These are phyloP conservation scores for Drosophila seguyi DNA, from an alignment of 1,140 invertebrate genomes.

Conservation along the genomic window DNA sequence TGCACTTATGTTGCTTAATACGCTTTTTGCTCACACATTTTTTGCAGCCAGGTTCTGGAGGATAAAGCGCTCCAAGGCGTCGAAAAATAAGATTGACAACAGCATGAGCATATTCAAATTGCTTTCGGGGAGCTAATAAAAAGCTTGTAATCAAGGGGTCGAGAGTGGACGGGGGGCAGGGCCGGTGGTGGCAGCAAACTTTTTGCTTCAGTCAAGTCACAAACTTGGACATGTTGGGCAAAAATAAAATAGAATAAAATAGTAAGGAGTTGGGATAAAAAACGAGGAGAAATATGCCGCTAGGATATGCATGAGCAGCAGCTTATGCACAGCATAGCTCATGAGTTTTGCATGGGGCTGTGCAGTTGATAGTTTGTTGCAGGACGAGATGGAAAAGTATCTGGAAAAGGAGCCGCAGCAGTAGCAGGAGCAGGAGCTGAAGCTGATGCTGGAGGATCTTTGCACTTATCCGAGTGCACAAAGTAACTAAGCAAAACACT, in stretches of 20 bases:
- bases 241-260: conserved; percentile 25
- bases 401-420: conserved; percentile 5
- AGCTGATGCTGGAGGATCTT: conserved; percentile 13
- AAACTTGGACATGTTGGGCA: conserved; percentile 69
- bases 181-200: conserved; percentile 33
- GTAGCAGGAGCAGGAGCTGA: not conserved
- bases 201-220: conserved; percentile 64
- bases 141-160: conserved; percentile 76
- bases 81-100: conserved; percentile 59
- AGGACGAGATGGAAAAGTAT: conserved; percentile 35
- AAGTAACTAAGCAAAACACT: conserved; percentile 79
- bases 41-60: conserved; percentile 19
- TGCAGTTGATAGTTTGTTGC: conserved; percentile 56
- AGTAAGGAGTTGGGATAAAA: conserved; percentile 24
- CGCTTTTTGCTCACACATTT: conserved; percentile 26
- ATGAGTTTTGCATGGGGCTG: conserved; percentile 56
- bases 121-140: conserved; percentile 79
- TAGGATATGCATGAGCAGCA: conserved; percentile 75
- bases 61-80: conserved; percentile 49
- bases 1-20: conserved; percentile 61
- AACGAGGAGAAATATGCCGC: conserved; percentile 60
- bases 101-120: conserved; percentile 76
- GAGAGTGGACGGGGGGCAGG: conserved; percentile 1
- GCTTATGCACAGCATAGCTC: conserved; percentile 49
- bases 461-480: conserved; percentile 71